Evolutionary conservation across 2,888 invertebrate species (phyloP).

Genomic region (Mycogona germanica): DNA sequence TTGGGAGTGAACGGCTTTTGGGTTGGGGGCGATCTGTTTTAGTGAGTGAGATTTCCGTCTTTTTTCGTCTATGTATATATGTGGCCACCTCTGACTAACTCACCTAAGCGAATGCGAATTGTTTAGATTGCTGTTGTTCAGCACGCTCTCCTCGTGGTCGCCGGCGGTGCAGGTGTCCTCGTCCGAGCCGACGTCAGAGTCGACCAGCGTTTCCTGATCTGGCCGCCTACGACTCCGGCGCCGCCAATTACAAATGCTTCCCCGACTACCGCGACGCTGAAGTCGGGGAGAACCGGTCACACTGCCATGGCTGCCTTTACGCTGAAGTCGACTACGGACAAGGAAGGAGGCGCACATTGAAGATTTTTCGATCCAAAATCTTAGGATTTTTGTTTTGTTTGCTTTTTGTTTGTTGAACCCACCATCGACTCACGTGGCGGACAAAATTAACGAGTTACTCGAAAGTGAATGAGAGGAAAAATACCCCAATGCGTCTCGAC

Average conservation of each 20-base stretch:
- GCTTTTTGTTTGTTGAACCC: too few species aligned
- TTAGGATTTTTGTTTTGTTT: too few species aligned
- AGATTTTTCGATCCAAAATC: not conserved
- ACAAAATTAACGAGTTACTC: too few species aligned
- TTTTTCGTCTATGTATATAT: too few species aligned
- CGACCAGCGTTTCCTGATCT: constrained; percentile 33
- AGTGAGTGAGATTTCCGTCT: too few species aligned
- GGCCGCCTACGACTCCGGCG: constrained; percentile 27
- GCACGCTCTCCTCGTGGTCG: constrained; percentile 29
- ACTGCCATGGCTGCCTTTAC: constrained; percentile 19
- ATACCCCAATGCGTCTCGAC: too few species aligned
- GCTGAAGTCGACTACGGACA: constrained; percentile 16
- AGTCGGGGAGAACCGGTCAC: constrained; percentile 21
- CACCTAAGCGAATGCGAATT: constrained; percentile 25
- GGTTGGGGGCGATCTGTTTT: too few species aligned
- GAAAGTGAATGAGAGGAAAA: too few species aligned
- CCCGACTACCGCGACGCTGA: constrained; percentile 34
- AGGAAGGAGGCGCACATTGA: not conserved
- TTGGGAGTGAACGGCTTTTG: not conserved
- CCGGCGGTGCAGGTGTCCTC: constrained; percentile 40
- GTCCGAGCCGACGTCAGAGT: constrained; percentile 48
- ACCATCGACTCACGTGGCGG: too few species aligned
- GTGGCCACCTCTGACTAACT: too few species aligned
- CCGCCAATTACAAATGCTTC: constrained; percentile 31
- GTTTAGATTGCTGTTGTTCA: constrained; percentile 32